Evolutionary conservation across 1,140 invertebrate species (phyloP), one percentile per base, ranked within the genome.

Genomic region (Drosophila sproati): DNA sequence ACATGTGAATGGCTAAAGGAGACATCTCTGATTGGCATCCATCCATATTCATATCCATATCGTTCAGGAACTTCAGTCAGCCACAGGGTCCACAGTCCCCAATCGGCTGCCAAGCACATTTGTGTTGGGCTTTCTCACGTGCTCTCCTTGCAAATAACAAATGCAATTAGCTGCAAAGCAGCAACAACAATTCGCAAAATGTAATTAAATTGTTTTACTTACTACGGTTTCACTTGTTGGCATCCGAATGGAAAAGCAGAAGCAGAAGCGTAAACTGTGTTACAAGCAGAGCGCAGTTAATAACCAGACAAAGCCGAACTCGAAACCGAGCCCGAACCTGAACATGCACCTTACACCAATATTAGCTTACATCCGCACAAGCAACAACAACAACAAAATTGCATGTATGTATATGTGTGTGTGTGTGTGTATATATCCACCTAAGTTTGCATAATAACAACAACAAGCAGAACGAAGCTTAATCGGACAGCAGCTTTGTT

Each of bases 171-270:
- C 80, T 48, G 43, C 43, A 61, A 47, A 52, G 6, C 35, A 63
- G 51, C 35, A 47, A 34, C 2, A 77, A 77, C 73, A 78, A 86
- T 60, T 60, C 55, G 77, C 67, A 73, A 88, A 83, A 68, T 80
- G 85, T 87, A 89, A 87, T 89, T 87, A 89, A 87, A 87, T 89
- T 83, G 80, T 83, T 88, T 73, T 73, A 86, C 83, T 83, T 87
- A 89, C 85, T 89, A 87, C 85, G 83, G 83, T 83, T 87, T 87
- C 83, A 69, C 83, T 71, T 64, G 60, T 71, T 63, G 63, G 56
- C 72, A 66, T 50, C 71, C 61, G 74, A 78, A 73, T 69, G 32
- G 70, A 59, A 43, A 66, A 20, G 20, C 20, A 20, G 20, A 47
- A 28, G 57, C 67, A 71, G 43, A 56, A 63, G 52, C 69, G 60